A percentile compares a stretch with the other conserved stretches of the same genome.
Evolutionary conservation across 2,888 invertebrate species (phyloP).

Genomic region (Hirtodrosophila histrioides): DNA sequence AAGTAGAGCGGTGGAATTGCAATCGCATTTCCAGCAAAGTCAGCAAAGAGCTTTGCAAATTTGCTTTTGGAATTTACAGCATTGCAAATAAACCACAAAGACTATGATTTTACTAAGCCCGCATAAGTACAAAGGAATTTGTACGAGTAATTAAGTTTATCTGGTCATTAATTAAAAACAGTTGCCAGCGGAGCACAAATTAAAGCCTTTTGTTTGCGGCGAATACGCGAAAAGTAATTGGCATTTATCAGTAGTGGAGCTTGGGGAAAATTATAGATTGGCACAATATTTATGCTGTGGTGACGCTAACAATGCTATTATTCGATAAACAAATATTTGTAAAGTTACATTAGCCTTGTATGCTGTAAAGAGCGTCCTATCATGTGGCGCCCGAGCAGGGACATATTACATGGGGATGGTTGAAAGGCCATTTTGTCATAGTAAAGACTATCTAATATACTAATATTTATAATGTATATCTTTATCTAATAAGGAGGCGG

Average conservation of each 20-base stretch:
- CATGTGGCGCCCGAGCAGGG: too few species aligned
- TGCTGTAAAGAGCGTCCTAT: too few species aligned
- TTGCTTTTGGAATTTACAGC: conserved; percentile 5
- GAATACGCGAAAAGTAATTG: conserved; percentile 9
- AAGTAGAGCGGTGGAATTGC: neutral
- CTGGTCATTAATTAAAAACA: conserved; percentile 18
- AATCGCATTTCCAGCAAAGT: conserved; percentile 2
- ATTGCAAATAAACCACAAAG: conserved; percentile 1
- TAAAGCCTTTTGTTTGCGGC: conserved; percentile 3
- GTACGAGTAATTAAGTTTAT: conserved; percentile 13
- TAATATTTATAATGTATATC: too few species aligned
- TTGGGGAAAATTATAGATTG: neutral
- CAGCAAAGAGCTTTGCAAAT: neutral
- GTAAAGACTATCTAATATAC: too few species aligned
- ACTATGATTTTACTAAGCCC: neutral
- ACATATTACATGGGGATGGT: too few species aligned
- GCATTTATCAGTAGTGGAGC: neutral
- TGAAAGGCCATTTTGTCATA: too few species aligned
- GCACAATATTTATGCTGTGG: neutral
- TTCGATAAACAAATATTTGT: too few species aligned
- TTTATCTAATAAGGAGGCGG: too few species aligned
- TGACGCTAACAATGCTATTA: too few species aligned
- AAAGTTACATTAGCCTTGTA: too few species aligned
- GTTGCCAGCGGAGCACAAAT: conserved; percentile 1
- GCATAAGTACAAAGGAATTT: neutral